Conservation (phyloP, 1,140 invertebrate genomes). For the Apis florea region DNA sequence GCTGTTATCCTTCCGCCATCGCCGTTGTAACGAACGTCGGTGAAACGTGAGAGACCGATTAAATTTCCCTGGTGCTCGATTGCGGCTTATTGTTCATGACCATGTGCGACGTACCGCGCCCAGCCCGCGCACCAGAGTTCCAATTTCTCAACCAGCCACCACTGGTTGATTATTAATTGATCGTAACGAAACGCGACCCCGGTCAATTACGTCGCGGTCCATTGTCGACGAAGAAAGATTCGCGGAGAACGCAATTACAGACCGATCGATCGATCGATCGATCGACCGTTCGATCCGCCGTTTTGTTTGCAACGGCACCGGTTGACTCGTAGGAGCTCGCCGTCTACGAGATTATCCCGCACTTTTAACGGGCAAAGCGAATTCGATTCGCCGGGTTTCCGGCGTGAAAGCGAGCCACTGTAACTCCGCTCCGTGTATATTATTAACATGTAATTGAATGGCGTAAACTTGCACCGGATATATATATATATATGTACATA, state of each 20-base stretch:
- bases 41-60: conserved; percentile 8
- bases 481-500: conserved; percentile 15
- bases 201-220: conserved; percentile 46
- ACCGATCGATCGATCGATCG: conserved; percentile 41
- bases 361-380: conserved; percentile 55
- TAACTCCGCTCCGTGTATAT: conserved; percentile 69
- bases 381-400: conserved; percentile 61
- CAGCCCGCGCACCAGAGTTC: background rate
- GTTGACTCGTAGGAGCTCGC: background rate
- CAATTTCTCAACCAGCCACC: background rate
- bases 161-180: conserved; percentile 44
- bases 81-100: background rate
- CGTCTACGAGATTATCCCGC: conserved; percentile 52
- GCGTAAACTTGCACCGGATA: conserved; percentile 68
- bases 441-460: conserved; percentile 79
- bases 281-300: background rate
- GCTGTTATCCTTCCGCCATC: too few species aligned
- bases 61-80: conserved; percentile 9
- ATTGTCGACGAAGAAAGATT: conserved; percentile 60
- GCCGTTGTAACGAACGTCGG: background rate
- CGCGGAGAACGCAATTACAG: conserved; percentile 57
- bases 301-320: background rate
- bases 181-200: conserved; percentile 49
- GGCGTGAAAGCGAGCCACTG: conserved; percentile 60
- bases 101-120: background rate